Evolutionary conservation across 30 jellyfish, hydroid and myxozoan genomes (phyloP), one percentile per base, ranked within the genome.

Genomic region (Pelagia noctiluca): DNA sequence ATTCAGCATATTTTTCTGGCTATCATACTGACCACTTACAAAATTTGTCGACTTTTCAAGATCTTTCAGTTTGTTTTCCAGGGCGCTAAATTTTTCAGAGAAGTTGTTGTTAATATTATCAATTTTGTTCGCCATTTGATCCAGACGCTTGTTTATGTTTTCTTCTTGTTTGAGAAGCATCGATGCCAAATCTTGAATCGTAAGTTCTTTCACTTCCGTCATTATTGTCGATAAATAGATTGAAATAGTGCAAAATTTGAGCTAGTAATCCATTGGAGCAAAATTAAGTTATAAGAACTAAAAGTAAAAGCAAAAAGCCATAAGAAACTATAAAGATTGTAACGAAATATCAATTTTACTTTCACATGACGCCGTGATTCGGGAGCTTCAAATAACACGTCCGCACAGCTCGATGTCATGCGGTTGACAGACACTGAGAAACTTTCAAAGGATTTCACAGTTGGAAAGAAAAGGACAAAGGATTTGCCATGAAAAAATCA

Each of bases 1-100:
- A 30, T 52, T 30, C 7, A 52, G 30, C 68, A 52, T 52, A 10
- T 52, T 52, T 30, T 30, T 52, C 30, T 52, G 68, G 26, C 21
- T 52, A 10, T 52, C 68, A 30, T 52, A 52, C 68, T 52, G 68
- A 30, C 68, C 68, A 30, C 68, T 52, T 30, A 52, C 21, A 52
- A 52, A 52, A 5, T 8, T 52, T 10, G 68, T 52, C 21, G 68
- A 52, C 21, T 2, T 52, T 52, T 52, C 68, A 5, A 52, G 30
- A 19, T 52, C 68, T 52, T 52, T 52, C 68, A 52, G 68, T 52
- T 52, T 52, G 68, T 52, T 52, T 52, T 52, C 68, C 68, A 52
- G 26, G 26, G 68, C 21, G 16, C 30, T 30, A 52, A 52, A 19
- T 52, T 52, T 52, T 19, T 52, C 68, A 25, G 21, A 3, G 68